Conservation (phyloP, 2,797 vertebrate species). For the Acanthurus lineatus region DNA sequence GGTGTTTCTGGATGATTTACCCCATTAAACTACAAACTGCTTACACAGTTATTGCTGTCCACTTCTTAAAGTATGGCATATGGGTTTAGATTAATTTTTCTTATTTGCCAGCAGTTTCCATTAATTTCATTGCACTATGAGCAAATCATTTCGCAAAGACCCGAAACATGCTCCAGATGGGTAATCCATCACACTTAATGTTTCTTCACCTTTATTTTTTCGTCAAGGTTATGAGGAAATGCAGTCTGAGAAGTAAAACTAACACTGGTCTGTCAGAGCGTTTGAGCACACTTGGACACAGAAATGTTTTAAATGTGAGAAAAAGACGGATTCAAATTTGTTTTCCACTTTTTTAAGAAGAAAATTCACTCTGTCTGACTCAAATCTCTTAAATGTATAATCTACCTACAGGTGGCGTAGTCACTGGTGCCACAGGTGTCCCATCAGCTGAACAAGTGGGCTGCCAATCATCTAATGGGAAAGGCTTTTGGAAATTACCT, state of each 20-base stretch:
- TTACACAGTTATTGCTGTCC: constrained; percentile 22
- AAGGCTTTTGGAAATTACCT: not conserved
- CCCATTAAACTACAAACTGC: constrained; percentile 35
- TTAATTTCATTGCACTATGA: constrained; percentile 32
- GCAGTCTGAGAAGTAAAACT: constrained; percentile 9
- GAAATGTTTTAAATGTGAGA: not conserved
- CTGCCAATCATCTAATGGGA: not conserved
- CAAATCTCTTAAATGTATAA: not conserved
- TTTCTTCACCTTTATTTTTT: constrained; percentile 58
- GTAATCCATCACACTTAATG: constrained; percentile 56
- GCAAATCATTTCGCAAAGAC: constrained; percentile 51
- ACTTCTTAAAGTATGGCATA: constrained; percentile 25
- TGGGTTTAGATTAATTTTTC: constrained; percentile 47
- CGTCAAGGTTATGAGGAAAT: constrained; percentile 59
- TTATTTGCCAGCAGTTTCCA: constrained; percentile 41
- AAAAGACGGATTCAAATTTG: not conserved
- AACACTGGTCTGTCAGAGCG: not conserved
- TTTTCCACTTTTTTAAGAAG: not conserved
- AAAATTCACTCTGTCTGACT: not conserved
- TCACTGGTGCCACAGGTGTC: not conserved
- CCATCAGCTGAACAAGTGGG: not conserved
- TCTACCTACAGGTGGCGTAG: not conserved
- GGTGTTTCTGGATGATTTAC: constrained; percentile 30
- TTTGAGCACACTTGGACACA: not conserved
- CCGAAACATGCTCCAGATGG: constrained; percentile 28